Evolutionary conservation across 2,888 invertebrate species (phyloP), one percentile per base, ranked within the genome.

Genomic region (Selenia dentaria): DNA sequence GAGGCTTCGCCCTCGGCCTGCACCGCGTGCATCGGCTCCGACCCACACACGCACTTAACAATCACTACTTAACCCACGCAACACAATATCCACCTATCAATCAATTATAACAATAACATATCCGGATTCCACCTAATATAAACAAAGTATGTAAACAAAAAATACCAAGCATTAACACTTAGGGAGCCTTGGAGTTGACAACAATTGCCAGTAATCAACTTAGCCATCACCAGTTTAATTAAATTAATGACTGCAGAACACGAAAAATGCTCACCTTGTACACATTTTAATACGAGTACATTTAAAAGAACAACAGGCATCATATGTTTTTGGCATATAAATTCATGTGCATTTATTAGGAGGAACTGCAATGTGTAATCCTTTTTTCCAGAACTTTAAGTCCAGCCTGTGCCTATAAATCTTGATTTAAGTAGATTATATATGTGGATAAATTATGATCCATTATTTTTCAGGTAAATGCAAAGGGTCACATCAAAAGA

Each of bases 1-100:
- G 12, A 28, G 26, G 16, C 35, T 36, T 36, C 35, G 26, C 40
- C 16, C 41, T 22, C 36, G 27, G 18, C 22, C 52, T 47, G 46
- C 50, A 52, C 42, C 52, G 45, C 41, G 44, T 52, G 38, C 57
- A 54, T 43, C 51, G 41, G 34, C 46, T 41, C 43, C 47, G 22
- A 39, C 35, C 20, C 13, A 26, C 8, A 22, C 20, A 31, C 14
- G 1, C 62, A 59, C 58, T 6, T 8, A 22, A 22, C 6, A 8
- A 67, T 59, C 67, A 65, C 74, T n/a, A n/a, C n/a, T 16, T 16
- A 3, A 16, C 16, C 16, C 16, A 74, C 76, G 67, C 74, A 70
- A 70, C 70, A 71, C 68, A 73, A 72, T 71, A 75, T 67, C 11
- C 33, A 16, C 9, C 16, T 1, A 5, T 37, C 29, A 14, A 31